Evolutionary conservation across 2,888 invertebrate species (phyloP).

Genomic region (Macrophya alboannulata): DNA sequence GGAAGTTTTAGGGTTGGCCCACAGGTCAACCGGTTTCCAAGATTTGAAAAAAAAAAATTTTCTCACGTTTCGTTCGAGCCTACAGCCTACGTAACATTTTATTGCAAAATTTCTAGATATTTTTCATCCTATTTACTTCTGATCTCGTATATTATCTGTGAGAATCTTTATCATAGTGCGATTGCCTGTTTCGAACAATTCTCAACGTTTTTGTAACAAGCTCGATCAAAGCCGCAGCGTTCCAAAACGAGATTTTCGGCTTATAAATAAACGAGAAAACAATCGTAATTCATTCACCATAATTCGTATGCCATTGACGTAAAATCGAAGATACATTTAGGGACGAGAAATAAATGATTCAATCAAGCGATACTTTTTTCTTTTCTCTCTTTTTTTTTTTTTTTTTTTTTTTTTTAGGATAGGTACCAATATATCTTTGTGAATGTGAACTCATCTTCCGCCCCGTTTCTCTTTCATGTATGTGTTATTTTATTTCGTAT

Average conservation of each 20-base stretch:
- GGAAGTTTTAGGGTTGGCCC: too few species aligned
- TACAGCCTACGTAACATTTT: neutral
- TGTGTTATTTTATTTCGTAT: neutral
- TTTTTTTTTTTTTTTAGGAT: too few species aligned
- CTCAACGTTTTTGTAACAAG: neutral
- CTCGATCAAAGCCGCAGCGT: neutral
- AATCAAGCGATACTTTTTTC: neutral
- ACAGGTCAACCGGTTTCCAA: too few species aligned
- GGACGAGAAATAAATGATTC: neutral
- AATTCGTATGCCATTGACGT: neutral
- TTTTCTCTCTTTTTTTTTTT: neutral
- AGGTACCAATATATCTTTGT: neutral
- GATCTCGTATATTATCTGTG: neutral
- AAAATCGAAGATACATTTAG: constrained; percentile 1
- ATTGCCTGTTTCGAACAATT: neutral
- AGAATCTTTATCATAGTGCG: neutral
- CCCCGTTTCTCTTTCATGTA: neutral
- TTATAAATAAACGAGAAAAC: neutral
- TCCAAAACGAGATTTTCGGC: neutral
- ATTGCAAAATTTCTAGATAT: neutral
- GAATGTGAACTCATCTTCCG: neutral
- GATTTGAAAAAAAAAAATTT: too few species aligned
- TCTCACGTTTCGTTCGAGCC: neutral
- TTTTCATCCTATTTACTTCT: neutral
- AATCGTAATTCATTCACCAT: neutral